These are phyloP conservation scores for Pangasius djambal DNA, from an alignment of 2,797 vertebrate species.

Conservation along the genomic window DNA sequence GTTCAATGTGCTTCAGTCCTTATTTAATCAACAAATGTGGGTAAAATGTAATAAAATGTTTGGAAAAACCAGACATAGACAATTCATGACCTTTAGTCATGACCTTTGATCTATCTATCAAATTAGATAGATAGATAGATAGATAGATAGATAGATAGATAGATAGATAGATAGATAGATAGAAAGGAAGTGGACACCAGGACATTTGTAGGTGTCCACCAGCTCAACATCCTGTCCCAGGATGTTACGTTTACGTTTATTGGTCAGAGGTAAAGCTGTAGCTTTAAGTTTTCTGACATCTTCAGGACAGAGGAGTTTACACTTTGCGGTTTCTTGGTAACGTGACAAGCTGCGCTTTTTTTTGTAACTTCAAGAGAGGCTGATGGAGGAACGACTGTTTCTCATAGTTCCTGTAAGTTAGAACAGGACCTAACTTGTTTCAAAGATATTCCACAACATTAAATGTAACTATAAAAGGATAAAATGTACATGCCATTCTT, in stretches of 20 bases:
- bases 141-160: background rate
- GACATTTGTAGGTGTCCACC: background rate
- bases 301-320: background rate
- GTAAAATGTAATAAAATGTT: background rate
- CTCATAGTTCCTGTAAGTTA: too few species aligned
- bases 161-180: background rate
- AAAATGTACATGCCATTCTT: background rate
- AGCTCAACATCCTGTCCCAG: too few species aligned
- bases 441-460: too few species aligned
- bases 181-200: background rate
- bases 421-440: too few species aligned
- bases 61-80: background rate
- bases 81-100: background rate
- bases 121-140: background rate
- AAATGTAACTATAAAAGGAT: background rate
- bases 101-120: too few species aligned
- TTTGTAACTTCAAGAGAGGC: too few species aligned
- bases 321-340: background rate
- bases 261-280: too few species aligned
- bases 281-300: too few species aligned
- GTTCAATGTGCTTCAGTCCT: background rate
- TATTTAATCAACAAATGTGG: background rate
- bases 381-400: too few species aligned
- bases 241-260: too few species aligned
- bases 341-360: too few species aligned